Evolutionary conservation across 2,888 invertebrate species (phyloP).

Genomic region (Leptodirus hochenwartii): DNA sequence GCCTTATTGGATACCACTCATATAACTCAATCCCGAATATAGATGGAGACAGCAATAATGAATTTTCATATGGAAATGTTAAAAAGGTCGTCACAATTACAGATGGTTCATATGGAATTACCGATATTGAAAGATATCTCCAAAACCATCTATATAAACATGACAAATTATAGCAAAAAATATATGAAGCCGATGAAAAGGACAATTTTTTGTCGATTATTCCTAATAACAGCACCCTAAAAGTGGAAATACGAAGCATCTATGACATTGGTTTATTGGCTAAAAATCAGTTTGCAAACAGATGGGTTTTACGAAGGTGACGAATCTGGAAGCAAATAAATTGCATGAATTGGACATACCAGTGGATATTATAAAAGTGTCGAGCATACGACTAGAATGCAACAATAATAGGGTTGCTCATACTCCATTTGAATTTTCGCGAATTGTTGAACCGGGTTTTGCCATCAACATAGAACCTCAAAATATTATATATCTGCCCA

Average conservation of each 20-base stretch:
- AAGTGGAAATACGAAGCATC: constrained; percentile 8
- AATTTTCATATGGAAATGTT: constrained; percentile 2
- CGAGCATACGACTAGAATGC: constrained; percentile 9
- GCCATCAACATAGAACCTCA: constrained; percentile 20
- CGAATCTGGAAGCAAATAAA: constrained; percentile 5
- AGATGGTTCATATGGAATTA: constrained; percentile 1
- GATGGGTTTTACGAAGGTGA: constrained; percentile 8
- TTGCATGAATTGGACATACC: constrained; percentile 9
- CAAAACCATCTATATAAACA: too few species aligned
- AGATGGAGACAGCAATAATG: constrained; percentile 13
- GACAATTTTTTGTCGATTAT: too few species aligned
- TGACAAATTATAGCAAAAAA: too few species aligned
- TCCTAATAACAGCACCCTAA: constrained; percentile 8
- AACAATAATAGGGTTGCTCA: constrained; percentile 10
- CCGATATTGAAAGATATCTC: constrained; percentile 2
- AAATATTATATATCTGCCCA: constrained; percentile 13
- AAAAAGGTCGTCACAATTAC: not conserved
- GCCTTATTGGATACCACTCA: constrained; percentile 18
- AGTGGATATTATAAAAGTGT: constrained; percentile 10
- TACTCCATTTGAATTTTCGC: constrained; percentile 19
- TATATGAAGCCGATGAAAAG: too few species aligned
- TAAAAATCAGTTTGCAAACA: constrained; percentile 7
- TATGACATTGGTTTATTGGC: constrained; percentile 7
- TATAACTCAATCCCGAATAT: constrained; percentile 21
- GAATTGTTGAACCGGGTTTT: constrained; percentile 19